Conservation (phyloP, 2,113 vertebrate species). For the Cyanoderma ruficeps region DNA sequence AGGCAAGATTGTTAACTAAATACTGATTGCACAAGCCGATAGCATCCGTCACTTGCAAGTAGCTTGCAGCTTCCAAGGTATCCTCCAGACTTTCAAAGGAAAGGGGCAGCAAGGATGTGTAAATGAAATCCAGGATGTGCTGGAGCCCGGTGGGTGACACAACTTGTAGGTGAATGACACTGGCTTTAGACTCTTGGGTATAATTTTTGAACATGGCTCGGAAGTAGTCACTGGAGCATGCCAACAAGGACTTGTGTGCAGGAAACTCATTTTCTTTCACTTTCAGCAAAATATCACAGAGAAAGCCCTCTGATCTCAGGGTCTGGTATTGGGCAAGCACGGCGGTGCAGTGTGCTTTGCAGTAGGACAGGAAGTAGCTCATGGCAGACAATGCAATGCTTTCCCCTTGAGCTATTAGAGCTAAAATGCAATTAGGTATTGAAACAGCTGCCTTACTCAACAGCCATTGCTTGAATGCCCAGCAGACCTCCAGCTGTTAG, state of each 20-base stretch:
- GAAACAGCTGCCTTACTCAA: slow-evolving; percentile 21
- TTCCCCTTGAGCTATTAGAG: not conserved
- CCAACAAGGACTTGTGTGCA: slow-evolving; percentile 89
- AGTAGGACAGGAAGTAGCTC: slow-evolving; percentile 92
- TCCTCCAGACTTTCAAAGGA: slow-evolving; percentile 83
- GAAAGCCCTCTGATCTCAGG: slow-evolving; percentile 81
- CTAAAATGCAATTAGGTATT: not conserved
- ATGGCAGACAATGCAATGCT: slow-evolving; percentile 71
- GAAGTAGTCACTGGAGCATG: slow-evolving; percentile 94
- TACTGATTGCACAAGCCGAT: slow-evolving; percentile 86
- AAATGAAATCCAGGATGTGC: slow-evolving; percentile 90
- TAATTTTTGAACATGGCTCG: slow-evolving; percentile 91
- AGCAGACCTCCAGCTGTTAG: slow-evolving; percentile 32
- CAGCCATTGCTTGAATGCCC: slow-evolving; percentile 11
- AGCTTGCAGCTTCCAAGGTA: slow-evolving; percentile 87
- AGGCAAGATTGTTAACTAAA: slow-evolving; percentile 79
- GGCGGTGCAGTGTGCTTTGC: slow-evolving; percentile 80
- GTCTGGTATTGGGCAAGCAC: slow-evolving; percentile 87
- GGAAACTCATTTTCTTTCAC: slow-evolving; percentile 85
- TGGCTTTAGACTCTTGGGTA: slow-evolving; percentile 81
- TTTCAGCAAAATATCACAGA: slow-evolving; percentile 91
- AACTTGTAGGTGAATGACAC: slow-evolving; percentile 79
- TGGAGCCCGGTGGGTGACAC: slow-evolving; percentile 83
- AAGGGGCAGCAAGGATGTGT: slow-evolving; percentile 89
- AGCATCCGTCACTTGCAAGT: slow-evolving; percentile 89